phyloP scores from a whole-genome alignment of 2,797 vertebrate species.

The Miichthys miiuy region DNA sequence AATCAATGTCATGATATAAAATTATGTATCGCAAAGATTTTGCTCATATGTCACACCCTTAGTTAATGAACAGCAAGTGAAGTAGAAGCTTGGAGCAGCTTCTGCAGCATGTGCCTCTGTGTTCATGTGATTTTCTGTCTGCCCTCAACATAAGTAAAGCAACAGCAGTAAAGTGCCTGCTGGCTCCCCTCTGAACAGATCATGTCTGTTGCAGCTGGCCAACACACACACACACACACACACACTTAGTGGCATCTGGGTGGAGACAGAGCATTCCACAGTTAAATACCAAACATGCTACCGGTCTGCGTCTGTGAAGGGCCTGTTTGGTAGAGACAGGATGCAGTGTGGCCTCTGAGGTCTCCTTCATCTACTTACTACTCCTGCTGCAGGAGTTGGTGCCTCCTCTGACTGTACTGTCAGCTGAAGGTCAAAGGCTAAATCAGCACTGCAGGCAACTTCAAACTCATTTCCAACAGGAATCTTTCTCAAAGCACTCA shows the following conservation, averaged over 20 bases:
- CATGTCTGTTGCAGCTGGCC: constrained; percentile 10
- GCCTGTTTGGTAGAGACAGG: background rate
- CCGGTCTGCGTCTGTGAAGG: constrained; percentile 8
- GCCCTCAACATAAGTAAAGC: background rate
- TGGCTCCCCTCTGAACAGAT: background rate
- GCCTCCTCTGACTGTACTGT: background rate
- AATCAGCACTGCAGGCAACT: background rate
- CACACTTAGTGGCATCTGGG: constrained; percentile 27
- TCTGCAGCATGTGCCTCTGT: too few relatives aligned
- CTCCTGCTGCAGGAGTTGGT: background rate
- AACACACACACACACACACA: background rate
- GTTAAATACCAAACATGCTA: constrained; percentile 30
- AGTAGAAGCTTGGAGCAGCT: too few relatives aligned
- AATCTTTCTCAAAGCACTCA: background rate
- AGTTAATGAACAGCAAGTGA: too few relatives aligned
- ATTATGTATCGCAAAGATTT: too few relatives aligned
- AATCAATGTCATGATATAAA: too few relatives aligned
- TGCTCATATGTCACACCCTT: too few relatives aligned
- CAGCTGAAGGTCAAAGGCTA: background rate
- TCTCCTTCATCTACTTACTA: background rate
- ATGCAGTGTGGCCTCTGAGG: constrained; percentile 3
- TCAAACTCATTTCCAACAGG: background rate
- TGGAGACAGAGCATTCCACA: constrained; percentile 35
- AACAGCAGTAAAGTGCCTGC: background rate
- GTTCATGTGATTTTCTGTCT: background rate